Evolutionary conservation across 2,113 vertebrate genomes (phyloP).

Genomic region (Pterocles burchelli): DNA sequence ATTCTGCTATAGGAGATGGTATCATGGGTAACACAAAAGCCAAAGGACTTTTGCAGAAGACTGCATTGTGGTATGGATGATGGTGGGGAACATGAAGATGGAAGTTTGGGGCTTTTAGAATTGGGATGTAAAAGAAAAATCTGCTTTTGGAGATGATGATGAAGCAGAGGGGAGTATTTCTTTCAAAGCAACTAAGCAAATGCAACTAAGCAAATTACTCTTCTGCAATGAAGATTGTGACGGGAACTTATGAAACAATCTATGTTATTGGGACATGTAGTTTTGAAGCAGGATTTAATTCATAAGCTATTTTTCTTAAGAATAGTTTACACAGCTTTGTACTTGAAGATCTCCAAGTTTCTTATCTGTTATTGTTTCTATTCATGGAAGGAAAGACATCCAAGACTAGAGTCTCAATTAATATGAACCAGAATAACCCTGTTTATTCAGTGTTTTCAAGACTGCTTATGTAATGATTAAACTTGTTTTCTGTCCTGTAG

Average conservation of each 20-base stretch:
- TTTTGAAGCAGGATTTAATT: background rate
- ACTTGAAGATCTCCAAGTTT: background rate
- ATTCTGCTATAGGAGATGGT: background rate
- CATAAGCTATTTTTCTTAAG: background rate
- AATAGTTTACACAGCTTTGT: background rate
- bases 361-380: background rate
- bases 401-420: background rate
- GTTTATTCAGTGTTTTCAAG: background rate
- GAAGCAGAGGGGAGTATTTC: background rate
- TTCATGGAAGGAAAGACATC: background rate
- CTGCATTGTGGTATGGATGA: background rate
- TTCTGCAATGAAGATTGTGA: background rate
- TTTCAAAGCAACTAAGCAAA: background rate
- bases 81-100: background rate
- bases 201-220: background rate
- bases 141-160: background rate
- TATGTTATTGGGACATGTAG: background rate
- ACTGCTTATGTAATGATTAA: accelerated
- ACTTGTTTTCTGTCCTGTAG: background rate
- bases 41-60: background rate
- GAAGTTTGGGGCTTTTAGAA: background rate
- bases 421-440: background rate
- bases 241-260: background rate
- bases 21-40: background rate
- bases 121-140: background rate